These are phyloP conservation scores for Diloba caeruleocephala DNA, from an alignment of 2,888 invertebrate species.

Conservation along the genomic window DNA sequence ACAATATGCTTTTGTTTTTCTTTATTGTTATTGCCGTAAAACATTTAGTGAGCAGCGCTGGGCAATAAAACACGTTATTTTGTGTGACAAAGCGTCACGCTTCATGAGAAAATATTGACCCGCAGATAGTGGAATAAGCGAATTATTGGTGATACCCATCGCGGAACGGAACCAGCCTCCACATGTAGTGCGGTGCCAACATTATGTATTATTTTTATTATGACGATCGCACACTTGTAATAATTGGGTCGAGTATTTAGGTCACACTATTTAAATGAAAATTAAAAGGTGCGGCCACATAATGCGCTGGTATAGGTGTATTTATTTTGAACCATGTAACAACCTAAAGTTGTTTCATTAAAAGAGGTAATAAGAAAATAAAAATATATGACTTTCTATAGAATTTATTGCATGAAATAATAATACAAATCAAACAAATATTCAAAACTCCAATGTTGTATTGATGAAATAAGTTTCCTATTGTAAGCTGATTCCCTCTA, in stretches of 20 bases:
- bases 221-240: constrained; percentile 41
- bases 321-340: no score
- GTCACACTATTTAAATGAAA: constrained; percentile 32
- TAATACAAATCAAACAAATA: constrained; percentile 11
- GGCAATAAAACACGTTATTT: constrained; percentile 87
- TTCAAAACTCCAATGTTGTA: constrained; percentile 9
- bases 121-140: constrained; percentile 87
- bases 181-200: constrained; percentile 44
- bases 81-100: constrained; percentile 88
- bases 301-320: constrained; percentile 10
- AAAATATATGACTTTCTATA: not conserved
- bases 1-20: constrained; percentile 88
- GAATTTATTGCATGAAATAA: constrained; percentile 10
- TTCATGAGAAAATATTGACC: constrained; percentile 89
- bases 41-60: constrained; percentile 83
- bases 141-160: constrained; percentile 79
- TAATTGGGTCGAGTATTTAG: constrained; percentile 44
- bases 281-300: constrained; percentile 26
- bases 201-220: constrained; percentile 58
- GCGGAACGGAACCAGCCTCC: constrained; percentile 68
- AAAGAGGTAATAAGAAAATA: no score
- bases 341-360: no score
- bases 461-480: constrained; percentile 26
- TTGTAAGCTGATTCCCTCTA: constrained; percentile 58
- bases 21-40: constrained; percentile 88